Conservation (phyloP, 1,140 invertebrate species). For the Hylaeus anthracinus region DNA sequence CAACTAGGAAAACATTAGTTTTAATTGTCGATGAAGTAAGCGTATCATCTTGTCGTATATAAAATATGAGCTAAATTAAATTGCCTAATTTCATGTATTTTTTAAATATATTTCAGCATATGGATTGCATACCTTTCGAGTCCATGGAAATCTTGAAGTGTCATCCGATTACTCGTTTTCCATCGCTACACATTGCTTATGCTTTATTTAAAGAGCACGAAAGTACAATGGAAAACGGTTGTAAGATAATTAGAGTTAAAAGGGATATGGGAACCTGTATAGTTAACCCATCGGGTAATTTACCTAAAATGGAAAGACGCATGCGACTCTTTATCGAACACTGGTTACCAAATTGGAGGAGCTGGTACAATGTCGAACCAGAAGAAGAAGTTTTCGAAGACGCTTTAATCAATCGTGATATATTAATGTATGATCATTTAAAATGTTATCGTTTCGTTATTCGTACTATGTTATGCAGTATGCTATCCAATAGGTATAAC, state of each 20-base stretch:
- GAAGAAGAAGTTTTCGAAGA: constrained; percentile 82
- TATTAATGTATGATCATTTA: no score
- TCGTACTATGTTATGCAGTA: no score
- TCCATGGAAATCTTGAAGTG: constrained; percentile 83
- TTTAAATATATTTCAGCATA: constrained; percentile 79
- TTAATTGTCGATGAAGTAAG: constrained; percentile 85
- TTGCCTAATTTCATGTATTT: constrained; percentile 21
- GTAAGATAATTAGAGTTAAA: constrained; percentile 77
- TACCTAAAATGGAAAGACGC: constrained; percentile 85
- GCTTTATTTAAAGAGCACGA: constrained; percentile 85
- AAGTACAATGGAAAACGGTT: constrained; percentile 82
- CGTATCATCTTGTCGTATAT: constrained; percentile 20
- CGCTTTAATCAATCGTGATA: no score
- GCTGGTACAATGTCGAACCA: constrained; percentile 83
- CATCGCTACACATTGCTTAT: constrained; percentile 87
- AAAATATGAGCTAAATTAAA: constrained; percentile 5
- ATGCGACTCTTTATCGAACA: constrained; percentile 85
- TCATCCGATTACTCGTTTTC: constrained; percentile 86
- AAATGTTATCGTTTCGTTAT: no score
- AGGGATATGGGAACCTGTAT: constrained; percentile 81
- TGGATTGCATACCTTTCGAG: constrained; percentile 90
- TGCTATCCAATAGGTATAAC: constrained; percentile 16
- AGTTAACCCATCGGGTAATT: constrained; percentile 86
- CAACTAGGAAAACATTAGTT: constrained; percentile 83
- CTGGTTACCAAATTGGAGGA: constrained; percentile 85